Evolutionary conservation across 1,140 invertebrate genomes (phyloP).

Genomic region (roundworm (Caenorhabditis elegans)): DNA sequence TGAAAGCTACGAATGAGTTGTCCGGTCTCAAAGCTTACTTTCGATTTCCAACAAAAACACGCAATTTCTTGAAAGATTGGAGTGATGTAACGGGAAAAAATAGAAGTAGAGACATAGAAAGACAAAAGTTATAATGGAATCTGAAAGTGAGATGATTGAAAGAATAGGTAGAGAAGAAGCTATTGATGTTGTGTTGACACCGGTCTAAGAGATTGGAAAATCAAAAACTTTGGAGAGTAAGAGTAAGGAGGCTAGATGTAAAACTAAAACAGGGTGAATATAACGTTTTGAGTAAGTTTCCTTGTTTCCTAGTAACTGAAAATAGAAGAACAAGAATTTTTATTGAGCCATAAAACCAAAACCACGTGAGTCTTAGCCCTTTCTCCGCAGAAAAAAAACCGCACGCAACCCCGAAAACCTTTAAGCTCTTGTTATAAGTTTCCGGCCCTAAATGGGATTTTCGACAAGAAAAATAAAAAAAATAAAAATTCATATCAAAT

Average conservation of each 20-base stretch:
- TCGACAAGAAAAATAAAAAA: not conserved
- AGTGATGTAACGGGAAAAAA: not conserved
- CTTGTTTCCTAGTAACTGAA: not conserved
- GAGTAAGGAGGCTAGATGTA: too few relatives aligned
- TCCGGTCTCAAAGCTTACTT: constrained; percentile 14
- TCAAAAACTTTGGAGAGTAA: not conserved
- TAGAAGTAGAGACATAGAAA: too few relatives aligned
- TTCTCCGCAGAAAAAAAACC: not conserved
- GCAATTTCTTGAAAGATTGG: not conserved
- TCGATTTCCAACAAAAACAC: constrained; percentile 24
- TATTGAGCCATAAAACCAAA: not conserved
- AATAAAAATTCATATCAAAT: too few relatives aligned
- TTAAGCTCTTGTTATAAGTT: not conserved
- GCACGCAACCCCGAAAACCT: not conserved
- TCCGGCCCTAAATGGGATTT: not conserved
- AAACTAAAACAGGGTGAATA: too few relatives aligned
- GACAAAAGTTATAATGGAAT: constrained; percentile 22
- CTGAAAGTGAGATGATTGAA: constrained; percentile 24
- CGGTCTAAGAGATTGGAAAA: not conserved
- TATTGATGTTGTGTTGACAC: not conserved
- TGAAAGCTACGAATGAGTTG: constrained; percentile 33
- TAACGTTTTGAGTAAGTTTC: too few relatives aligned
- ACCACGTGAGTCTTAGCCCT: too few relatives aligned
- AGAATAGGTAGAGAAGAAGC: not conserved
- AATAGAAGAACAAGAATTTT: not conserved